Base-by-base conservation (phyloP, 2,797 vertebrate genomes). In the Kryptolebias ocellatus region DNA sequence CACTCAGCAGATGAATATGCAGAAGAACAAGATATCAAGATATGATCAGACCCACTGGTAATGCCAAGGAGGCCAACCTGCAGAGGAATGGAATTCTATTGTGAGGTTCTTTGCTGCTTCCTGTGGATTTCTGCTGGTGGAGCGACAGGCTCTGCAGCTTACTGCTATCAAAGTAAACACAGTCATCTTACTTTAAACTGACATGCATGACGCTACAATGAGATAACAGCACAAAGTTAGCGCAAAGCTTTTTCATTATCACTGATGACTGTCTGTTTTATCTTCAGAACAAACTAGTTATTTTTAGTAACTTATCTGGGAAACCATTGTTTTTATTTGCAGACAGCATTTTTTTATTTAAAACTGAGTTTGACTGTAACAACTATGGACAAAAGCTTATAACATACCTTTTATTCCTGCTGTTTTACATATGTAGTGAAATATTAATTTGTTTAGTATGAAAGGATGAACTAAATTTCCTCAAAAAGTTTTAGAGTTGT, bases 41-140 rank as follows among this genome's bases (percentile, higher is more conserved):
- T 81, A 83, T 29, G 68, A 87, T 83, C 78, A 81, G 75, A 87
- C 74, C 85, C 60, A 16, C 51, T 61, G 75, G 60, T 83, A 70
- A 81, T 74, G 76, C 29, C 67, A 63, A 64, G 76, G 62, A 66
- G 46, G 53, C 64, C 27, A 64, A 55, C 63, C 66, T 62, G 54
- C 56, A 73, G 61, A 61, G 61, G 73, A 74, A 61, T 55, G 62
- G 57, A 53, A 62, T 83, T 81, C 76, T 82, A 66, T 80, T 81
- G 68, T 81, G 70, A 81, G 53, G 67, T 49, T 49, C 63, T 76
- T 77, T 4, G 14, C 70, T 78, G 72, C 64, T 64, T 63, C 44
- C 31, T 63, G 18, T 65, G 45, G 37, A 39, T 67, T 20, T 50
- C 49, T 55, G 24, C 50, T 46, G 58, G 60, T 64, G 62, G 20